Base-by-base conservation (phyloP, 2,888 invertebrate species). In the Cataglyphis livida region DNA sequence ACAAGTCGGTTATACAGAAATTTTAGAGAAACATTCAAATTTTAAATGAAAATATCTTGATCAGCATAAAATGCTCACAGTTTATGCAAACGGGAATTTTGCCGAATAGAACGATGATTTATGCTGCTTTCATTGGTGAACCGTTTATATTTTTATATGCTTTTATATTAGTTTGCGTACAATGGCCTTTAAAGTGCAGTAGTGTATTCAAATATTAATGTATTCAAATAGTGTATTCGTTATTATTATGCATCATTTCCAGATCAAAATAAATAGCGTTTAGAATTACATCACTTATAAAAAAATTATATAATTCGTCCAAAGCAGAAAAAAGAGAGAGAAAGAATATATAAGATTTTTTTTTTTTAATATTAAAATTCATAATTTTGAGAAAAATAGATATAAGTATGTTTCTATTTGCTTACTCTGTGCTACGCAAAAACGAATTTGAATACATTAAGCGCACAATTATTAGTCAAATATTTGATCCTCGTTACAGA, bases 101-200 rank as follows among this genome's bases (percentile, higher is more conserved):
- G 15, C 0, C n/a, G n/a, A 68, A 32, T 51, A 51, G 28, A 28
- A 48, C 15, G 25, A 68, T 15, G 41, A 65, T 4, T 32, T 68
- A 10, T 28, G 32, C 9, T n/a, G 51, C 32, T 32, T 51, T 70
- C 4, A 51, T 68, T 68, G 21, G 32, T 9, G 21, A 32, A 51
- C 41, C 28, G 44, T 48, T 68, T 68, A 28, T 70, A 70, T 66
- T 28, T 48, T 68, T 68, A 28, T 70, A 70, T 66, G 41, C 25
- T 66, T 21, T 44, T 10, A 66, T 18, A 28, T 70, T 21, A 28
- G 35, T 70, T 70, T 51, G 9, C 28, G 32, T 48, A 25, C 32
- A 51, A 70, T 28, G n/a, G 48, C 68, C 5, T 18, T 70, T 70
- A 51, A 3, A 32, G 5, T 9, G n/a, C 32, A 21, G 6, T n/a